phyloP scores from a whole-genome alignment of 2,113 vertebrate species.

The Python bivittatus region DNA sequence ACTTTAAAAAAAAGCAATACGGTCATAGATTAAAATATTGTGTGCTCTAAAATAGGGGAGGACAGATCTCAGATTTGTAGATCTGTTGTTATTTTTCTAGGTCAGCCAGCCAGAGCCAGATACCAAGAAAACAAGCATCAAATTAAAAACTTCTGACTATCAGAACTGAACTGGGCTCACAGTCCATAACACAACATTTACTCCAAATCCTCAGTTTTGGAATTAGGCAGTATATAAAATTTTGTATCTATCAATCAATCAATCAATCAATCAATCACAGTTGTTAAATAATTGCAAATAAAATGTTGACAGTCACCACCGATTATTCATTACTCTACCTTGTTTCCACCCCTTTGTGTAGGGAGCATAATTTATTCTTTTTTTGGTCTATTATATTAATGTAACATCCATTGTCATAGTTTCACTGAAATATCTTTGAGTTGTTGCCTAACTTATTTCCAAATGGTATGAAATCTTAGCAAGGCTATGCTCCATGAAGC shows the following conservation, averaged over 20 bases:
- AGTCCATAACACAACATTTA: background rate
- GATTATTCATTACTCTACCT: background rate
- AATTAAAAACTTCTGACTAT: background rate
- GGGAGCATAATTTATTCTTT: background rate
- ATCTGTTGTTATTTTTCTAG: background rate
- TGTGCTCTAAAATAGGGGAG: background rate
- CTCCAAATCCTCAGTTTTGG: background rate
- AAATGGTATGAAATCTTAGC: background rate
- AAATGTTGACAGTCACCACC: background rate
- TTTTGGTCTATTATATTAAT: background rate
- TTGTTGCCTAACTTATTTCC: background rate
- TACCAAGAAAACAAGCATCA: background rate
- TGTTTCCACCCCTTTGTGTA: background rate
- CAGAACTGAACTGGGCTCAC: background rate
- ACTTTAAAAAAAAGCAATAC: background rate
- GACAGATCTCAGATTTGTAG: background rate
- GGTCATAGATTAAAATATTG: background rate
- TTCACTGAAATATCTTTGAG: background rate
- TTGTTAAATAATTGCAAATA: background rate
- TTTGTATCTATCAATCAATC: background rate
- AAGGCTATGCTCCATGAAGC: background rate
- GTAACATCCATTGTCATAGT: background rate
- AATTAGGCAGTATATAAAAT: background rate
- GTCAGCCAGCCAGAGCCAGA: background rate
- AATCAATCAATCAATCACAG: background rate